Base-by-base conservation (phyloP, 1,140 invertebrate species). In the Limonius californicus region DNA sequence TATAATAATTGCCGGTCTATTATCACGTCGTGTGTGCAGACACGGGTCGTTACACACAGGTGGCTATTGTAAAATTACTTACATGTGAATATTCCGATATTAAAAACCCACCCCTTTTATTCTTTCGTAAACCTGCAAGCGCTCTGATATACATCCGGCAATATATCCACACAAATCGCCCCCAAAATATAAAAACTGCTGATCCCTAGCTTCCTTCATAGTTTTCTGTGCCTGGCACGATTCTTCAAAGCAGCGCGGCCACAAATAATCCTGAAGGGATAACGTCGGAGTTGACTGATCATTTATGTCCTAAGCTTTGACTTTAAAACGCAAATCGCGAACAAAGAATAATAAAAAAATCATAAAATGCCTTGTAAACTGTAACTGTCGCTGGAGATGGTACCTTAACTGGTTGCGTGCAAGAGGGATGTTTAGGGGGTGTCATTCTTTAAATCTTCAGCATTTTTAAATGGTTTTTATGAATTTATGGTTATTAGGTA, bases 1-100 rank as follows among this genome's bases (percentile, higher is more conserved):
- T 50, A 59, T 47, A 27, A 32, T 55, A 55, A 55, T 55, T 55
- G 54, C 20, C 30, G 7, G 54, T 32, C 54, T 55, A 55, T 55
- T 32, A 55, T 55, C 54, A 55, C 20, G 27, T 55, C 54, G 54
- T 55, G 54, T 54, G 50, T 32, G 9, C 27, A 32, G 54, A 55
- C 54, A 55, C 54, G 54, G 54, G n/a, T 55, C 54, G 27, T 27
- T 55, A 27, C 20, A 55, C 54, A 55, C 54, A 55, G 54, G 54
- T 55, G 54, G 8, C 6, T 55, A 16, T 55, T 50, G 15, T 50
- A 50, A 18, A 50, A 50, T 50, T 50, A 50, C 23, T 27, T 27
- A 27, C 23, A 4, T 50, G 45, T 50, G 45, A 50, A 50, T 18
- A 50, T 3, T 50, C 2, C 23, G 3, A 27, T 27, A 27, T 4